Evolutionary conservation across 2,113 vertebrate genomes (phyloP), one percentile per base, ranked within the genome.

Genomic region (Poeciliopsis turrubarensis): DNA sequence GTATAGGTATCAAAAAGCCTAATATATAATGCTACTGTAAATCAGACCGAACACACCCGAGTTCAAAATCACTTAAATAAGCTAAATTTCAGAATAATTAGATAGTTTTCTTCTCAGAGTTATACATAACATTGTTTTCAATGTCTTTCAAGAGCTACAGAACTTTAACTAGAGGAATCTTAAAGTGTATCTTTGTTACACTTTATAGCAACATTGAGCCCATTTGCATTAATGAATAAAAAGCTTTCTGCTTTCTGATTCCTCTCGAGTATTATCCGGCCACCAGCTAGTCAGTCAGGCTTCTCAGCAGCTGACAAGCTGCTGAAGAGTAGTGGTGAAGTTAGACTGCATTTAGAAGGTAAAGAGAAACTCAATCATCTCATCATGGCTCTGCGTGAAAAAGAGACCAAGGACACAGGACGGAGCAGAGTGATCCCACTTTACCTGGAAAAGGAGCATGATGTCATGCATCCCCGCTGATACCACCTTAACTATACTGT

Each of bases 381-480:
- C 31, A 51, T 75, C 64, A 22, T 8, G 71, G 66, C 37, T 69
- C 32, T 72, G 82, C 77, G 80, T 79, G 71, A 82, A 77, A 79
- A 83, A 66, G 73, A 87, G 75, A 57, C 73, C 17, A 75, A 31
- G 57, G 90, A 92, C 85, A 92, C 78, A 73, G 82, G 92, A 93
- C 84, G 72, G 72, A 90, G 65, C 71, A 77, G 72, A 77, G 71
- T 25, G 78, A 72, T 82, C 82, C 73, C 60, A 63, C 70, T 87
- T 92, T 86, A 90, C 84, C 78, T 66, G 65, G 73, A 72, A 27
- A 54, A 61, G 78, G 68, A 87, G 65, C 70, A 82, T 90, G 91
- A 92, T 93, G 91, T 93, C 86, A 92, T 84, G 69, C 11, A 72
- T 64, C 69, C 14, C 87, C 71, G 74, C n/a, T 89, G 89, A 94